Conservation (phyloP, 2,888 invertebrate species). For the Hydraecia micacea region DNA sequence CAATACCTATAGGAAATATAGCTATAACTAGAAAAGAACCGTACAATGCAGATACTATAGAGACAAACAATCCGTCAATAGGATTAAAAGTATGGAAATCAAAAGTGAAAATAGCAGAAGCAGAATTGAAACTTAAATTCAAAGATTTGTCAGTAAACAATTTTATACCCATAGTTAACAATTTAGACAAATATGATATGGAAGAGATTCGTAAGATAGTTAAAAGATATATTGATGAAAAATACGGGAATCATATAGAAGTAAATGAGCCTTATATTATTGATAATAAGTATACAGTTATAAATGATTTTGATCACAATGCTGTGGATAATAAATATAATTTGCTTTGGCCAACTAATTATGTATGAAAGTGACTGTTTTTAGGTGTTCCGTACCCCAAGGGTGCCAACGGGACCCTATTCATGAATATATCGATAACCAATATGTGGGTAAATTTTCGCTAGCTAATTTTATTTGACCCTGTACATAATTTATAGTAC, state of each 20-base stretch:
- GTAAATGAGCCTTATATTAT: conserved; percentile 44
- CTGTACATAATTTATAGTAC: too few relatives aligned
- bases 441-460: too few relatives aligned
- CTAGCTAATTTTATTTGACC: too few relatives aligned
- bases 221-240: conserved; percentile 48
- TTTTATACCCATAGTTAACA: conserved; percentile 62
- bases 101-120: conserved; percentile 57
- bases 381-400: not conserved
- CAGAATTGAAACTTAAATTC: conserved; percentile 58
- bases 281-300: conserved; percentile 47
- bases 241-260: conserved; percentile 59
- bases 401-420: too few relatives aligned
- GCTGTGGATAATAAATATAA: conserved; percentile 32
- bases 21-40: conserved; percentile 44
- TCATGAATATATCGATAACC: too few relatives aligned
- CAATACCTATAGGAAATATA: conserved; percentile 49
- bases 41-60: not conserved
- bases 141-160: conserved; percentile 54
- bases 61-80: conserved; percentile 55
- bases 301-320: conserved; percentile 33
- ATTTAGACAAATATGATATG: conserved; percentile 37
- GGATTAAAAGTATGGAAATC: conserved; percentile 64
- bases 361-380: conserved; percentile 10
- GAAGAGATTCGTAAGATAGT: conserved; percentile 49
- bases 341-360: conserved; percentile 61